Conservation (phyloP, 64 coral and sea anemone species). For the Porites lutea region DNA sequence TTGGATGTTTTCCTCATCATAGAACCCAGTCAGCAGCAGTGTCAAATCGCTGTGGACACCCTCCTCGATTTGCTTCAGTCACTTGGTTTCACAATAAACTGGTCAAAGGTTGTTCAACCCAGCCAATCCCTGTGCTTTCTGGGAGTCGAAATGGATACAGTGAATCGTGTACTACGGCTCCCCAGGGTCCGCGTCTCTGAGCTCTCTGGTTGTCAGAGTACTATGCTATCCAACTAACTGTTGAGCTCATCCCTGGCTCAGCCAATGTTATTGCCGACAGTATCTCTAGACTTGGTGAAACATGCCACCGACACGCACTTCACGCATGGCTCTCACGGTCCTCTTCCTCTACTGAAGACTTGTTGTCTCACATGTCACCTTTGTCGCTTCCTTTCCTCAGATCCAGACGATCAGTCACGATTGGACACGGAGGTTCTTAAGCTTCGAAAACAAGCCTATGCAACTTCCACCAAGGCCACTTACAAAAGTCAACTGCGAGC, state of each 20-base stretch:
- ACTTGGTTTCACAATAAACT: slow-evolving; percentile 30
- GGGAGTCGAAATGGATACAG: slow-evolving; percentile 65
- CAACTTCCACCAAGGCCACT: slow-evolving; percentile 17
- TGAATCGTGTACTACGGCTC: slow-evolving; percentile 9
- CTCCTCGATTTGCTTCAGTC: slow-evolving; percentile 29
- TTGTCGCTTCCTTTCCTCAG: slow-evolving; percentile 39
- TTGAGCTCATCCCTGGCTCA: background rate
- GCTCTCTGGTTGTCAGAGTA: slow-evolving; percentile 53
- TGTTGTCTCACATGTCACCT: slow-evolving; percentile 31
- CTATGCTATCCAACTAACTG: too few species aligned
- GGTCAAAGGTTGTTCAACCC: slow-evolving; percentile 28
- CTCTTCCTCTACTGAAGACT: slow-evolving; percentile 9
- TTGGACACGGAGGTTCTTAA: slow-evolving; percentile 46
- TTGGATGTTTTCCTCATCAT: slow-evolving; percentile 71
- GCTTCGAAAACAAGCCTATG: slow-evolving; percentile 36
- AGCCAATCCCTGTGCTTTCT: slow-evolving; percentile 49
- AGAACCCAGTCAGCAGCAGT: slow-evolving; percentile 46
- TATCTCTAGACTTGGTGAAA: slow-evolving; percentile 7
- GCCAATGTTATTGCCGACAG: background rate
- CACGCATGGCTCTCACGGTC: slow-evolving; percentile 56
- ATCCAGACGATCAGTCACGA: slow-evolving; percentile 21
- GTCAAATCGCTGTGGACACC: slow-evolving; percentile 48
- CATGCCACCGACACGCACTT: slow-evolving; percentile 26
- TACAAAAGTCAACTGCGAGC: slow-evolving; percentile 28
- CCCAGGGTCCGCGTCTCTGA: slow-evolving; percentile 47